Evolutionary conservation across 2,888 invertebrate genomes (phyloP).

Genomic region (Euplagia quadripunctaria): DNA sequence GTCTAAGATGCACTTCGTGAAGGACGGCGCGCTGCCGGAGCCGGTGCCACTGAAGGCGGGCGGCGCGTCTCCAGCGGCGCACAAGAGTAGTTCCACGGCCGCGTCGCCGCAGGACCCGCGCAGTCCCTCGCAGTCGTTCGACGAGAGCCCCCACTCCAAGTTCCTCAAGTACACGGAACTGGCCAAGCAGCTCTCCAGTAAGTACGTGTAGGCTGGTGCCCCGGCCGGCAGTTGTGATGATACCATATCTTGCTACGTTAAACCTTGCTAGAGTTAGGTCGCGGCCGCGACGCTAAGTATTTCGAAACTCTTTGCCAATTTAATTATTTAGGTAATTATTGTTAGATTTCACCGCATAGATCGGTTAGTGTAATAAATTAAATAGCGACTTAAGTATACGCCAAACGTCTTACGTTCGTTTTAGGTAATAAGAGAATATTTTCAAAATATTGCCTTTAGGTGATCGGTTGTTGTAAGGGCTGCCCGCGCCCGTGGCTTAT

Average conservation of each 20-base stretch:
- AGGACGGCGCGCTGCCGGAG: slow-evolving; percentile 95
- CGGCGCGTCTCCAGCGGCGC: slow-evolving; percentile 78
- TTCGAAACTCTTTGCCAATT: slow-evolving; percentile 88
- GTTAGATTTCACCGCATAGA: slow-evolving; percentile 85
- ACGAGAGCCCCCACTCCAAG: slow-evolving; percentile 98
- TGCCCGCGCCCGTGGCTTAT: slow-evolving; percentile 69
- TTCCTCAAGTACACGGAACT: slow-evolving; percentile 99
- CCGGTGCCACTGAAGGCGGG: slow-evolving; percentile 89
- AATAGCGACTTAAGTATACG: slow-evolving; percentile 87
- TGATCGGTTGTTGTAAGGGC: slow-evolving; percentile 70
- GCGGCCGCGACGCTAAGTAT: slow-evolving; percentile 85
- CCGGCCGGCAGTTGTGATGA: slow-evolving; percentile 89
- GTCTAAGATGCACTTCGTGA: slow-evolving; percentile 98
- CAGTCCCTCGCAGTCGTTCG: slow-evolving; percentile 89
- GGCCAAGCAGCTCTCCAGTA: slow-evolving; percentile 99
- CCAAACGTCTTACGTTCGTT: slow-evolving; percentile 87
- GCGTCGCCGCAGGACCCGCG: slow-evolving; percentile 87
- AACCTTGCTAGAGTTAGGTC: slow-evolving; percentile 85
- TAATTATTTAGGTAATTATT: slow-evolving; percentile 86
- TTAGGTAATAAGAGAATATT: slow-evolving; percentile 83
- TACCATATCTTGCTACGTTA: slow-evolving; percentile 92
- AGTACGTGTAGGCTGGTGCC: slow-evolving; percentile 93
- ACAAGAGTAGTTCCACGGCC: slow-evolving; percentile 78
- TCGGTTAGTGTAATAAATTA: slow-evolving; percentile 86
- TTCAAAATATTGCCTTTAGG: slow-evolving; percentile 87